A percentile compares a stretch with the other conserved stretches of the same genome.
These are phyloP conservation scores for Hymenopus coronatus DNA, from an alignment of 2,888 invertebrate species.

Conservation along the genomic window DNA sequence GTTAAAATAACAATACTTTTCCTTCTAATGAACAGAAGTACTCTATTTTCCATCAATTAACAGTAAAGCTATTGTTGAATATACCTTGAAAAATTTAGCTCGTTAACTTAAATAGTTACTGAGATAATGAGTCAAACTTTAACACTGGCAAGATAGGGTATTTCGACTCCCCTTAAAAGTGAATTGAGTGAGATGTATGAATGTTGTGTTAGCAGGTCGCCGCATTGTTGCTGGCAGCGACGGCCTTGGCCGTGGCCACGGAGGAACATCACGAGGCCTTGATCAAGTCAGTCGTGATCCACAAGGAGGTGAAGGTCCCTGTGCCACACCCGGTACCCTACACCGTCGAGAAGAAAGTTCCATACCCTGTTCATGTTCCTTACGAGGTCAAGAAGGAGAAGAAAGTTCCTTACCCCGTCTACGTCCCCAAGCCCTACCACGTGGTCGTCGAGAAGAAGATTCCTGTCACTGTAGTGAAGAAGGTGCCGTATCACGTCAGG, in stretches of 20 bases:
- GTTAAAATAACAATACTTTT: too few species aligned
- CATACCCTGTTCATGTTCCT: constrained; percentile 37
- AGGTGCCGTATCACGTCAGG: constrained; percentile 48
- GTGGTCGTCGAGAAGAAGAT: constrained; percentile 43
- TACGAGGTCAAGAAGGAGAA: constrained; percentile 24
- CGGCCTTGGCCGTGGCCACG: not conserved
- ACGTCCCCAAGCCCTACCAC: constrained; percentile 29
- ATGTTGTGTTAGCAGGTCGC: not conserved
- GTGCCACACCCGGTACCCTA: constrained; percentile 46
- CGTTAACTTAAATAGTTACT: too few species aligned
- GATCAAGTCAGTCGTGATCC: constrained; percentile 25
- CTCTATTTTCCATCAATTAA: too few species aligned
- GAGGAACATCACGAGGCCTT: not conserved
- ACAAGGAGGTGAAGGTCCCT: constrained; percentile 29
- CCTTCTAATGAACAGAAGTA: too few species aligned
- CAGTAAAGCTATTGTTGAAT: too few species aligned
- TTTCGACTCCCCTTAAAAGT: too few species aligned
- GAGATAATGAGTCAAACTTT: too few species aligned
- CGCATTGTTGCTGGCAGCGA: not conserved
- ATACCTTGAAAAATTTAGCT: too few species aligned
- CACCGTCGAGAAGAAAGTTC: constrained; percentile 42
- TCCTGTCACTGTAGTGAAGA: constrained; percentile 43
- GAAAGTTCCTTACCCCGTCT: constrained; percentile 39
- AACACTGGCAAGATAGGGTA: too few species aligned
- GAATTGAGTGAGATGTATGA: too few species aligned